Evolutionary conservation across 2,888 invertebrate genomes (phyloP).

Genomic region (Drosophila mayaguana): DNA sequence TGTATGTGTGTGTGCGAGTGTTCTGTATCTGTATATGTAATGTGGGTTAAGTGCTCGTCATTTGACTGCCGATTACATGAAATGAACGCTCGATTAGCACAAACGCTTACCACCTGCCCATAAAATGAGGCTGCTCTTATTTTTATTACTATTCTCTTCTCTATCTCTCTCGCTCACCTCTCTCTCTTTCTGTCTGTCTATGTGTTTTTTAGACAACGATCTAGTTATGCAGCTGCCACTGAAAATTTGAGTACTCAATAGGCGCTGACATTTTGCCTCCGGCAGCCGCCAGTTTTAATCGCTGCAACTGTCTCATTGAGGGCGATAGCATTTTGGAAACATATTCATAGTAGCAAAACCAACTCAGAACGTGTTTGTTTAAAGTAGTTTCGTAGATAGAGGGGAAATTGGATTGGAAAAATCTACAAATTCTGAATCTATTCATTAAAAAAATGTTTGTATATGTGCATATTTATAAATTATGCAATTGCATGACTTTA

Average conservation of each 20-base stretch:
- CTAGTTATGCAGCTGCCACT: constrained; percentile 49
- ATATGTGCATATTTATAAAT: too few species aligned
- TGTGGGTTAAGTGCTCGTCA: constrained; percentile 41
- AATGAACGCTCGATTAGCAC: constrained; percentile 44
- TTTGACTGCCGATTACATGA: constrained; percentile 36
- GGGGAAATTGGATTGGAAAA: too few species aligned
- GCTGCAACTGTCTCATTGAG: constrained; percentile 36
- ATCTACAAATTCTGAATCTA: too few species aligned
- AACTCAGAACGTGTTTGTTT: not conserved
- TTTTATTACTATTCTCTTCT: not conserved
- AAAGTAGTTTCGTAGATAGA: too few species aligned
- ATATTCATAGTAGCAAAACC: not conserved
- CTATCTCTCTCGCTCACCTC: not conserved
- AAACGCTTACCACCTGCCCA: constrained; percentile 32
- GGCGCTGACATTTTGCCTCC: constrained; percentile 46
- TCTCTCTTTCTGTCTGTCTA: too few species aligned
- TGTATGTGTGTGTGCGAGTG: not conserved
- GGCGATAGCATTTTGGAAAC: not conserved
- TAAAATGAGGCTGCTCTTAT: constrained; percentile 19
- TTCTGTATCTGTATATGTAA: constrained; percentile 2
- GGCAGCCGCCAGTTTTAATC: constrained; percentile 60
- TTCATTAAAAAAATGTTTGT: too few species aligned
- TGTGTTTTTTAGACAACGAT: constrained; percentile 5
- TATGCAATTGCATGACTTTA: too few species aligned
- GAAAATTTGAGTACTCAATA: constrained; percentile 28